Conservation (phyloP, 1,140 invertebrate genomes). For the Leptopilina clavipes region DNA sequence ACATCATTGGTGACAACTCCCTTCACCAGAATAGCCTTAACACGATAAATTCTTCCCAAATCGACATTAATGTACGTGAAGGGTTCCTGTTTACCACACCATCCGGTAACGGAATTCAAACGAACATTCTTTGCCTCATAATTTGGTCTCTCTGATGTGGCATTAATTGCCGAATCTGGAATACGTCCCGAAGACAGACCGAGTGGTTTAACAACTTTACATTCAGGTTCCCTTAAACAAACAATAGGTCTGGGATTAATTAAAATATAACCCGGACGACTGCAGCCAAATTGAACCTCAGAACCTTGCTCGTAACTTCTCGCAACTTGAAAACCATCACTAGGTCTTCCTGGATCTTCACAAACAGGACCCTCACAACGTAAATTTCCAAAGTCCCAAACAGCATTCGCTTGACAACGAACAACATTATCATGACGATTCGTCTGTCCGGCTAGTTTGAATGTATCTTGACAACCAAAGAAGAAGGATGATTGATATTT, state of each 20-base stretch:
- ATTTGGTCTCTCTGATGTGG: slow-evolving; percentile 93
- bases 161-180: slow-evolving; percentile 96
- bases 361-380: slow-evolving; percentile 97
- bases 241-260: slow-evolving; percentile 93
- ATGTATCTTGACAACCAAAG: slow-evolving; percentile 97
- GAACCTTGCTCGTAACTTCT: slow-evolving; percentile 95
- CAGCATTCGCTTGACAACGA: slow-evolving; percentile 91
- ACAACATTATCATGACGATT: slow-evolving; percentile 94
- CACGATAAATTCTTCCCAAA: slow-evolving; percentile 90
- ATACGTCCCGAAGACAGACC: slow-evolving; percentile 94
- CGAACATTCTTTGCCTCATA: slow-evolving; percentile 93
- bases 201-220: slow-evolving; percentile 92
- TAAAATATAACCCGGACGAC: slow-evolving; percentile 92
- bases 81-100: slow-evolving; percentile 95
- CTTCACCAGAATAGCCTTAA: slow-evolving; percentile 94
- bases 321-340: slow-evolving; percentile 91
- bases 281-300: slow-evolving; percentile 92
- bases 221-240: slow-evolving; percentile 94
- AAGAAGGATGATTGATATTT: slow-evolving; percentile 94
- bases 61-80: slow-evolving; percentile 94
- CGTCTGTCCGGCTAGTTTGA: slow-evolving; percentile 94
- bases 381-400: slow-evolving; percentile 98
- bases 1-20: slow-evolving; percentile 96
- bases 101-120: slow-evolving; percentile 95
- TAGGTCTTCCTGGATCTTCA: slow-evolving; percentile 94